A percentile compares a stretch with the other conserved stretches of the same genome.
Conservation (phyloP, 2,888 invertebrate species). For the Caenorhabditis zanzibari region DNA sequence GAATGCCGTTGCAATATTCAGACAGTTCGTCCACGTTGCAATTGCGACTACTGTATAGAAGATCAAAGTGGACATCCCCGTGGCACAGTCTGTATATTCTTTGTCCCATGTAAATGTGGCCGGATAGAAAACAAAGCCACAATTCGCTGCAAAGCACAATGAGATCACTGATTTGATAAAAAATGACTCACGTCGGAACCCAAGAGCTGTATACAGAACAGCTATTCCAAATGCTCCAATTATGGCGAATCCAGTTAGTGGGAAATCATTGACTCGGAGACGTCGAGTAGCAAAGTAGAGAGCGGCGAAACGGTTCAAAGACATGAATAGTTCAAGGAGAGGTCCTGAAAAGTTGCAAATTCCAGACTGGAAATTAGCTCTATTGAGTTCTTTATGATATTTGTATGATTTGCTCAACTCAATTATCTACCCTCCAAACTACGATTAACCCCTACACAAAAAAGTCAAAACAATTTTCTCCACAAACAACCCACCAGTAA, state of each 20-base stretch:
- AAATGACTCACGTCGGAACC: conserved; percentile 43
- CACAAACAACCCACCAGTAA: conserved; percentile 30
- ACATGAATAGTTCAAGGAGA: conserved; percentile 50
- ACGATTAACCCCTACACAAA: background rate
- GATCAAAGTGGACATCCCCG: conserved; percentile 36
- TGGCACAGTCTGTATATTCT: conserved; percentile 40
- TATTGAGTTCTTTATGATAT: no score
- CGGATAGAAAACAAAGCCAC: conserved; percentile 58
- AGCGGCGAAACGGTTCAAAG: conserved; percentile 49
- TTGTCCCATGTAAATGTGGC: conserved; percentile 47
- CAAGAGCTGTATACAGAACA: conserved; percentile 34
- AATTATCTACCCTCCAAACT: no score
- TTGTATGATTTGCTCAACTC: no score
- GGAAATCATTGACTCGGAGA: conserved; percentile 40
- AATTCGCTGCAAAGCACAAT: conserved; percentile 28
- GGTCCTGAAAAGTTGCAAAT: conserved; percentile 33
- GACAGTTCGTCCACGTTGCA: conserved; percentile 46
- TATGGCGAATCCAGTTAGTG: conserved; percentile 47
- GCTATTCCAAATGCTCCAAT: conserved; percentile 36
- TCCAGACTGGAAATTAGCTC: no score
- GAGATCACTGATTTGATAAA: no score
- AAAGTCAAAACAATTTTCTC: background rate
- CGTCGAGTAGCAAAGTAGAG: conserved; percentile 50
- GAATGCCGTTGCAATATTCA: conserved; percentile 53
- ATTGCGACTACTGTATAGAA: conserved; percentile 44